Base-by-base conservation (phyloP, 2,113 vertebrate species). In the Cephalopterus ornatus region DNA sequence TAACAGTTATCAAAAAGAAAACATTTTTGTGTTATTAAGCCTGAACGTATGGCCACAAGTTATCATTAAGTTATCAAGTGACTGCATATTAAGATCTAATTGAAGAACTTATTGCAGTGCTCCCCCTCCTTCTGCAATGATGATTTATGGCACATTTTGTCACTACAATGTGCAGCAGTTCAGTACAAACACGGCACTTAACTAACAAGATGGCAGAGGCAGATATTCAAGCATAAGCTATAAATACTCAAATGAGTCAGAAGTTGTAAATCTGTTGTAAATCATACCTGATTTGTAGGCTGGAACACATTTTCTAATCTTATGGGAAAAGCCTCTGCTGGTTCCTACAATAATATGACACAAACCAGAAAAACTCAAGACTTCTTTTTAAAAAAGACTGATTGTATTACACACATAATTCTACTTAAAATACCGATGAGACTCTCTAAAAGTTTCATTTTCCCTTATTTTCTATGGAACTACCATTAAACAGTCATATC, bases 171-270 rank as follows among this genome's bases (percentile, higher is more conserved):
- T 92, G 91, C 62, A 86, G 58, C 83, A 92, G 77, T 84, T 96
- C 78, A 15, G 70, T 68, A 88, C 61, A 94, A 94, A 96, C 87
- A 96, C 47, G 95, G 92, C 86, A 80, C 84, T 96, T 89, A 76
- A 78, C 80, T 88, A 96, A 93, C 88, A 96, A 93, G 94, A 95
- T 95, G 91, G 95, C 75, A 95, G 72, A 85, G 73, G 83, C 88
- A 96, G 90, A 92, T 96, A 95, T 58, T 93, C 71, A 89, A 91
- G 85, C 62, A 85, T 42, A 92, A 93, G 67, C 93, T 96, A 97
- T 92, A 95, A 97, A 96, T 89, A 96, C 75, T 91, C 74, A 73
- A 81, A 96, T 97, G 95, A 97, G 76, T 94, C 90, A 92, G 89
- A 80, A 74, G 78, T 93, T 75, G 30, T 85, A 88, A 89, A 67